These are phyloP conservation scores for Phania funesta DNA, from an alignment of 2,888 invertebrate genomes.

Conservation along the genomic window DNA sequence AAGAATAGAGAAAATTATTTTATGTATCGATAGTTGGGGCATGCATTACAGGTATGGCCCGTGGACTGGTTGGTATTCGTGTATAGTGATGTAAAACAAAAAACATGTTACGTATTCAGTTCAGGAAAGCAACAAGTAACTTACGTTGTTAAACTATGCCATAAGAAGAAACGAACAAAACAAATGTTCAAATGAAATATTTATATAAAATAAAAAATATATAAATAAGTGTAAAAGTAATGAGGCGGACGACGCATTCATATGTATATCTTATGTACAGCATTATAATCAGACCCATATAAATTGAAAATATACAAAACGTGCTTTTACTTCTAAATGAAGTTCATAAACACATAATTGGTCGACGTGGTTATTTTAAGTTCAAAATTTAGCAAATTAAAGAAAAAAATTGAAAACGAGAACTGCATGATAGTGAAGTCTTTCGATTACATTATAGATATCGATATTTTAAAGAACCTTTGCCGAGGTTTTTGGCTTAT, in stretches of 20 bases:
- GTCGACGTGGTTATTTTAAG: slow-evolving; percentile 15
- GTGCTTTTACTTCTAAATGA: slow-evolving; percentile 57
- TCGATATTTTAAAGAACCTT: no score
- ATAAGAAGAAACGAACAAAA: slow-evolving; percentile 26
- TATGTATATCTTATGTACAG: slow-evolving; percentile 22
- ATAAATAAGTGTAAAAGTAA: no score
- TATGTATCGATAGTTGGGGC: slow-evolving; percentile 37
- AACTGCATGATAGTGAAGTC: no score
- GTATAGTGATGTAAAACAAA: slow-evolving; percentile 4
- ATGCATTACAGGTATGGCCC: slow-evolving; percentile 20
- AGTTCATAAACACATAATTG: no score
- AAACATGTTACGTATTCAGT: slow-evolving; percentile 53
- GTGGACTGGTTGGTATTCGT: slow-evolving; percentile 6
- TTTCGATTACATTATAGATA: no score
- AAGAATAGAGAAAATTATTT: slow-evolving; percentile 34
- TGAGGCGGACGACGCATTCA: slow-evolving; percentile 45
- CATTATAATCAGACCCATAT: slow-evolving; percentile 57
- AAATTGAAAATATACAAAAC: slow-evolving; percentile 25
- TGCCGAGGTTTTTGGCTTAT: no score
- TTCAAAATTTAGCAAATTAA: no score
- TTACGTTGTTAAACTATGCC: slow-evolving; percentile 30
- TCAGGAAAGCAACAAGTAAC: slow-evolving; percentile 63
- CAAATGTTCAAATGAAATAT: not conserved
- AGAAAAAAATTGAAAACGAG: no score
- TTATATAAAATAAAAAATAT: no score